phyloP scores from a whole-genome alignment of 2,888 invertebrate species.

The Penaeus monodon region DNA sequence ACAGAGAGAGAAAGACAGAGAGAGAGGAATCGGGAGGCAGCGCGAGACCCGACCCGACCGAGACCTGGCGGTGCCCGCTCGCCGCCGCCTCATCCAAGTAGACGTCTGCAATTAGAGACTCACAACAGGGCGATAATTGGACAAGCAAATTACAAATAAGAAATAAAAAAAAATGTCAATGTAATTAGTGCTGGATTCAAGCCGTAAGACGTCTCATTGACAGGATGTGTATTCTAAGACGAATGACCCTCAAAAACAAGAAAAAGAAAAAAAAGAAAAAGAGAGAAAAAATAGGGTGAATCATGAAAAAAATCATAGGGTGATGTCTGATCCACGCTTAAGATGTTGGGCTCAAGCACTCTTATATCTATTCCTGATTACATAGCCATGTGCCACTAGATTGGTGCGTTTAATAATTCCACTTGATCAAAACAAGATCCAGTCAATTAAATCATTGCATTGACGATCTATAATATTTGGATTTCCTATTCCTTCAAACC shows the following conservation, averaged over 20 bases:
- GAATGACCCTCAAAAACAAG: background rate
- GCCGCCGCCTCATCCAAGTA: too few species aligned
- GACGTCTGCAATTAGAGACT: conserved; percentile 33
- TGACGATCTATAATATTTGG: conserved; percentile 6
- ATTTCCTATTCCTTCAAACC: too few species aligned
- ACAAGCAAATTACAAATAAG: conserved; percentile 42
- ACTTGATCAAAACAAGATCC: conserved; percentile 23
- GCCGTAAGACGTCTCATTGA: conserved; percentile 35
- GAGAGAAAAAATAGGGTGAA: too few species aligned
- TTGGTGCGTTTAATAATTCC: conserved; percentile 34
- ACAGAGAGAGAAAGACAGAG: background rate
- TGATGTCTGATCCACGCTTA: conserved; percentile 20
- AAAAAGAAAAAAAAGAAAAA: too few species aligned
- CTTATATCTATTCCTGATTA: conserved; percentile 25
- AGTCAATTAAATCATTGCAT: conserved; percentile 32
- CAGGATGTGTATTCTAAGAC: conserved; percentile 16
- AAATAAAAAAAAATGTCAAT: conserved; percentile 9
- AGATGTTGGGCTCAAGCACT: conserved; percentile 21
- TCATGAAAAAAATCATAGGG: too few species aligned
- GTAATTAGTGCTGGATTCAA: conserved; percentile 48
- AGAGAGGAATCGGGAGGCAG: background rate
- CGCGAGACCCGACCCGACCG: too few species aligned
- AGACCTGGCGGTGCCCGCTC: too few species aligned
- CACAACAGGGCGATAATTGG: conserved; percentile 40
- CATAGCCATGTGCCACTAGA: conserved; percentile 12